Evolutionary conservation across 2,797 vertebrate genomes (phyloP).

Genomic region (Manis javanica): DNA sequence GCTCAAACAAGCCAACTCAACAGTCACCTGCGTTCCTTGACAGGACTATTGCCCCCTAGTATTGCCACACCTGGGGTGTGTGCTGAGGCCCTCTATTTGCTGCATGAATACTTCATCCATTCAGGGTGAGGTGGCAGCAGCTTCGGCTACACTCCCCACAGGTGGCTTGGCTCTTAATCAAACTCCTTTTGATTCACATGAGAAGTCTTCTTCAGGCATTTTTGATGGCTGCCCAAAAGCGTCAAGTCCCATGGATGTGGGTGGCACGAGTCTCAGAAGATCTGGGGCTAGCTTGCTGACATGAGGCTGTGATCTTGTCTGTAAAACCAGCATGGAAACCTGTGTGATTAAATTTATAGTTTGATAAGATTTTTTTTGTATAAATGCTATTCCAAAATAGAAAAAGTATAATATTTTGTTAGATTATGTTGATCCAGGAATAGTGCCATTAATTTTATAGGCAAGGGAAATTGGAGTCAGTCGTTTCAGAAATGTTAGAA

Average conservation of each 20-base stretch:
- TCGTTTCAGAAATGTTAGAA: not conserved
- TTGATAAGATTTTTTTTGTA: conserved; percentile 1
- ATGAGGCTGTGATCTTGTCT: not conserved
- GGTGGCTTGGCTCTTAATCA: conserved; percentile 71
- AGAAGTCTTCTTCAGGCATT: not conserved
- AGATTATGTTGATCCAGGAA: not conserved
- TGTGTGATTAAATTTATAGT: not conserved
- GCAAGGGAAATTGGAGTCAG: not conserved
- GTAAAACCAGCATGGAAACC: not conserved
- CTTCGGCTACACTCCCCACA: conserved; percentile 51
- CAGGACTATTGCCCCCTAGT: not conserved
- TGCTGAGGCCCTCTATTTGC: not conserved
- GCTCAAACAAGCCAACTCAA: not conserved
- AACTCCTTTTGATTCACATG: not conserved
- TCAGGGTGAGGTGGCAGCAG: not conserved
- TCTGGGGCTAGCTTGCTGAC: not conserved
- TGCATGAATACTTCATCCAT: conserved; percentile 39
- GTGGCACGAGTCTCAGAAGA: not conserved
- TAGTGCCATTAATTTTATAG: not conserved
- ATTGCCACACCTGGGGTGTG: not conserved
- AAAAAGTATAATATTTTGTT: not conserved
- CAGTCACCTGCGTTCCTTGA: not conserved
- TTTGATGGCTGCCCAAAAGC: not conserved
- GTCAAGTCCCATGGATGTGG: not conserved
- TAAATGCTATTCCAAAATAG: not conserved